Evolutionary conservation across 2,113 vertebrate species (phyloP).

Genomic region (Calyptomena viridis): DNA sequence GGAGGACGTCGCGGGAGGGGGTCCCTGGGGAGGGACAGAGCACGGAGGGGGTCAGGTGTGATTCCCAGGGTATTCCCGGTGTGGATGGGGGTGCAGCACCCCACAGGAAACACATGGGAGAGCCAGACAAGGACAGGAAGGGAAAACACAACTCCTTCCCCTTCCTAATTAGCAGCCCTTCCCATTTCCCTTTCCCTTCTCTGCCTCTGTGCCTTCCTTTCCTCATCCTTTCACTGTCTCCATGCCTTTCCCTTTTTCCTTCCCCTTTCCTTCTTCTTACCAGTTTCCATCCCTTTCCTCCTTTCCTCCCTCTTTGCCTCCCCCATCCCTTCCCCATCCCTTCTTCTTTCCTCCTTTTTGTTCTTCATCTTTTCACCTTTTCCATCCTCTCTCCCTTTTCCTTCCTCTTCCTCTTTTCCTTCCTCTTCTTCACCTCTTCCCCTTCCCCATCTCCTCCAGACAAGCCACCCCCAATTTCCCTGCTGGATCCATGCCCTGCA

Average conservation of each 20-base stretch:
- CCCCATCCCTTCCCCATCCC: no score
- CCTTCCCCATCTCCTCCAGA: not conserved
- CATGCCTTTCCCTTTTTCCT: not conserved
- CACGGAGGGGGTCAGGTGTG: rapidly evolving
- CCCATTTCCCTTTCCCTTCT: not conserved
- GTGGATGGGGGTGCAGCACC: rapidly evolving
- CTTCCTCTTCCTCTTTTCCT: not conserved
- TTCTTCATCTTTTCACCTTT: not conserved
- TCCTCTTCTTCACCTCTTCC: no score
- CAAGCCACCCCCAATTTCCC: not conserved
- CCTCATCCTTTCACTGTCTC: not conserved
- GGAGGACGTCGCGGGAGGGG: constrained; percentile 88
- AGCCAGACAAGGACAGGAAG: not conserved
- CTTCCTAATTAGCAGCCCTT: not conserved
- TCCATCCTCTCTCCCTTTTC: not conserved
- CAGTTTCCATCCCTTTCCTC: not conserved
- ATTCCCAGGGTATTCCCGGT: not conserved
- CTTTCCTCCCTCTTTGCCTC: not conserved
- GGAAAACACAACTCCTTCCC: not conserved
- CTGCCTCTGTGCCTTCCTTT: not conserved
- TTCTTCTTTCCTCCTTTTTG: not conserved
- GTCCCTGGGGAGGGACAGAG: not conserved
- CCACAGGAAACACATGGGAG: not conserved
- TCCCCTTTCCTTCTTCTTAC: not conserved
- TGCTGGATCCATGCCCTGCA: rapidly evolving